Percentiles rank a stretch among this genome's conserved stretches.
Conservation (phyloP, 2,797 vertebrate species). For the Falco columbarius region DNA sequence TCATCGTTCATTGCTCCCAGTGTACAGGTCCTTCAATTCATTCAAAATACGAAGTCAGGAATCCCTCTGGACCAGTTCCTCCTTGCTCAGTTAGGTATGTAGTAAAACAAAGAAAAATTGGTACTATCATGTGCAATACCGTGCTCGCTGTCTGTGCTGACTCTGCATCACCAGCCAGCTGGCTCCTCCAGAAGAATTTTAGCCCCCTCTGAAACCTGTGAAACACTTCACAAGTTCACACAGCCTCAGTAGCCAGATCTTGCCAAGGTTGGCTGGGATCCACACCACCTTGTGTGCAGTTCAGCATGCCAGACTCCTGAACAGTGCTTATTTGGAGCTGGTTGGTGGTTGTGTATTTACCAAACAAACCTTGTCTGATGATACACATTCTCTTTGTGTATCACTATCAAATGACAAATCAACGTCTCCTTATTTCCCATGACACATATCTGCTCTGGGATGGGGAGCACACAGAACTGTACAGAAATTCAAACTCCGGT, state of each 20-base stretch:
- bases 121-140: not conserved
- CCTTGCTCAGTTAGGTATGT: not conserved
- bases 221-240: slow-evolving; percentile 58
- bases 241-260: slow-evolving; percentile 3
- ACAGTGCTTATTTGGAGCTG: not conserved
- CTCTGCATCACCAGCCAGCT: not conserved
- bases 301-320: not conserved
- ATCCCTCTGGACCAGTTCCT: not conserved
- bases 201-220: slow-evolving; percentile 31
- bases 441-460: not conserved
- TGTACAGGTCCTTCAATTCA: not conserved
- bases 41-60: not conserved
- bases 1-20: not conserved
- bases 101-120: not conserved
- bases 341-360: not conserved
- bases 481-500: not conserved
- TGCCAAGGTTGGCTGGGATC: slow-evolving; percentile 40
- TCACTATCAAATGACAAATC: not conserved
- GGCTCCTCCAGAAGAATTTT: slow-evolving; percentile 28
- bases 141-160: not conserved
- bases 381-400: not conserved
- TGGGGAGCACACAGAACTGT: not conserved
- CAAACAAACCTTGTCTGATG: not conserved
- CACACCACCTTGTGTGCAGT: not conserved
- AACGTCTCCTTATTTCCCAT: not conserved